Evolutionary conservation across 2,888 invertebrate species (phyloP), one percentile per base, ranked within the genome.

Genomic region (Portevinia maculata): DNA sequence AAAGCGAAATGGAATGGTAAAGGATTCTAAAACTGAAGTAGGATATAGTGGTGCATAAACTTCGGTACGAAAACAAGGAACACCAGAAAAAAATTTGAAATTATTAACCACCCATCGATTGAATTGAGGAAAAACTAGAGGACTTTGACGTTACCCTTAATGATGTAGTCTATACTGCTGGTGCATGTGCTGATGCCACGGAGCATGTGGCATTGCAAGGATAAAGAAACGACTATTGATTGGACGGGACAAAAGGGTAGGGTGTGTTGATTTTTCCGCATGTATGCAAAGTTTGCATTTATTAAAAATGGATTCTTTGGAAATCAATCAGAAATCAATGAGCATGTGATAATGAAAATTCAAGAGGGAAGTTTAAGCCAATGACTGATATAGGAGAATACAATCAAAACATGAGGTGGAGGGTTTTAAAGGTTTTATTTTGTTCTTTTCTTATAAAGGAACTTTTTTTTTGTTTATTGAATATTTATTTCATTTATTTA

Each of bases 51-150:
- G 55, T 19, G 46, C 11, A 48, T 11, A 52, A 46, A 13, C 57
- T 24, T 1, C 37, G 8, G 34, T 4, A 34, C 21, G 53, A 46
- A 62, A 62, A 30, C 65, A 17, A 17, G 15, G 17, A 48, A 37
- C n/a, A 28, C 11, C 11, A 24, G 15, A 46, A 67, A 41, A 53
- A 55, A 60, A 64, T 57, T 75, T 75, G 79, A 64, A 75, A 70
- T 81, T 75, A 81, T 81, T 75, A 81, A 75, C 69, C 62, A 70
- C 57, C 59, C 70, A 81, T 81, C 79, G 79, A 75, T 75, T n/a
- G 34, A 79, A 59, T 53, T 28, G 30, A n/a, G 34, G n/a, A 39
- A 60, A 50, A 62, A 62, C 44, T 55, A 53, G 62, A 75, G 53
- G 44, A 75, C 30, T 75, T 69, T 69, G 75, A 69, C 37, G 69